These are phyloP conservation scores for Muscidifurax raptorellus DNA, from an alignment of 1,140 invertebrate species.

Conservation along the genomic window DNA sequence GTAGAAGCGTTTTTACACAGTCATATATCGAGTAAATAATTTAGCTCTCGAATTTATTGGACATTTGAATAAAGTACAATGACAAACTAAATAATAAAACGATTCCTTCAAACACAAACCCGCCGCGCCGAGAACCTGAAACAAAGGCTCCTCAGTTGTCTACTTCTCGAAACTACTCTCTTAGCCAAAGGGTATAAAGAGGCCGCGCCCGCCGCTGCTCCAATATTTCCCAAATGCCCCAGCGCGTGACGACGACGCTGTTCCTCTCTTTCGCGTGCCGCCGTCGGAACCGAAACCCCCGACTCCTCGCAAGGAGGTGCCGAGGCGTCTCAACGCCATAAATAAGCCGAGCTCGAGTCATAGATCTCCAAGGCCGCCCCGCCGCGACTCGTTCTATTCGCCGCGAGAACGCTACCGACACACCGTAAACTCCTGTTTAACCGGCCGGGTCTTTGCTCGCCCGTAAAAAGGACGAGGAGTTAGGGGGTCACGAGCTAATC, in stretches of 20 bases:
- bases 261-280: slow-evolving; percentile 3
- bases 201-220: no score
- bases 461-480: slow-evolving; percentile 14
- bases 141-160: no score
- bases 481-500: slow-evolving; percentile 11
- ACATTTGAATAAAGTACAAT: no score
- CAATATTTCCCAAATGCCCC: neutral
- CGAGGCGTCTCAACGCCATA: slow-evolving; percentile 57
- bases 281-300: neutral
- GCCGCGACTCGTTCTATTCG: neutral
- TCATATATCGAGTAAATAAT: no score
- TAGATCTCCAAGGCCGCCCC: slow-evolving; percentile 54
- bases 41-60: no score
- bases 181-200: neutral
- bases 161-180: no score
- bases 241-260: slow-evolving; percentile 19
- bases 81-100: no score
- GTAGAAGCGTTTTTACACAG: no score
- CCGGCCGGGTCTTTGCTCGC: neutral
- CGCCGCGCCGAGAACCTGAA: no score
- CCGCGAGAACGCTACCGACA: slow-evolving; percentile 1
- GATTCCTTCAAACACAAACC: no score
- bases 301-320: neutral
- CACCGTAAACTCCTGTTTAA: slow-evolving; percentile 46
- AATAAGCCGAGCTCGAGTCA: slow-evolving; percentile 58